Evolutionary conservation across 1,140 invertebrate genomes (phyloP).

Genomic region (Drosophila ananassae): DNA sequence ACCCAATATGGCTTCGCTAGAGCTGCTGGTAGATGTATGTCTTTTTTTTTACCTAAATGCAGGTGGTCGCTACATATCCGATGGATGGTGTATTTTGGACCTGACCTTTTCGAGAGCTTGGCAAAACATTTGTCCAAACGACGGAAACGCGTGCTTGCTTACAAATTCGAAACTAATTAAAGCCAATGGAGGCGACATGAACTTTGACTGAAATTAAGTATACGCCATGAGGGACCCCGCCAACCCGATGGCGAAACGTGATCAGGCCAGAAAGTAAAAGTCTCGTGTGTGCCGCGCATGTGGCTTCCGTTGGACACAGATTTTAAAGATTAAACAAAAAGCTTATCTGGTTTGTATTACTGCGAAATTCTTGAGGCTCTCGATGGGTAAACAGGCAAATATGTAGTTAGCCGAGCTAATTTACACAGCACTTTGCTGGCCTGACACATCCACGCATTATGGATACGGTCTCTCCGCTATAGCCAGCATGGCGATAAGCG

Average conservation of each 20-base stretch:
- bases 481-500: constrained; percentile 62
- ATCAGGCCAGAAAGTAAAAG: neutral
- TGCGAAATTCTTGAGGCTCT: constrained; percentile 65
- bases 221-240: constrained; percentile 35
- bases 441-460: constrained; percentile 72
- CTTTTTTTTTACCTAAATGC: constrained; percentile 45
- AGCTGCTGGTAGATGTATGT: constrained; percentile 7
- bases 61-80: constrained; percentile 49
- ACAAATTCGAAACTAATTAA: constrained; percentile 70
- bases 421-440: constrained; percentile 77
- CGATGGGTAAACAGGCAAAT: constrained; percentile 64
- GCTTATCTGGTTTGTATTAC: constrained; percentile 57
- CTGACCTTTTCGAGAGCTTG: constrained; percentile 74
- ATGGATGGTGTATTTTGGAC: constrained; percentile 29
- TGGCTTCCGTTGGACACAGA: constrained; percentile 47
- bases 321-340: constrained; percentile 20
- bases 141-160: constrained; percentile 68
- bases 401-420: constrained; percentile 67
- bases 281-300: constrained; percentile 50
- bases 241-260: constrained; percentile 33
- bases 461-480: constrained; percentile 21
- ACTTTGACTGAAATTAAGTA: constrained; percentile 56
- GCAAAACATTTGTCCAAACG: constrained; percentile 75
- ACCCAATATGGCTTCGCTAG: constrained; percentile 55
- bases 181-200: constrained; percentile 23